Base-by-base conservation (phyloP, 2,797 vertebrate genomes). In the Protonibea diacanthus region DNA sequence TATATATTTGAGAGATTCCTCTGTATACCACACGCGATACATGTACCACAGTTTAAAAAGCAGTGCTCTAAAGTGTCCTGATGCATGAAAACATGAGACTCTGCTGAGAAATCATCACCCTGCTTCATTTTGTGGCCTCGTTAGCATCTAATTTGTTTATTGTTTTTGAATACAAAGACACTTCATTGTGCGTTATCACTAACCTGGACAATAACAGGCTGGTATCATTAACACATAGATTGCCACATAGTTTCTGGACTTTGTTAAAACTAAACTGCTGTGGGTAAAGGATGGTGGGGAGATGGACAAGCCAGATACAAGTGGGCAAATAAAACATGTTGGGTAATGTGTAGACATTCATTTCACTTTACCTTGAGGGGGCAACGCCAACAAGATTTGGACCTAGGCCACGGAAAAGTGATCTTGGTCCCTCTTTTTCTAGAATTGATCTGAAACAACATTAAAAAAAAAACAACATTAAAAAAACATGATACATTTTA, bases 321-420 rank as follows among this genome's bases (percentile, higher is more conserved):
- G 6, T 65, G 18, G 66, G 27, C 1, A 57, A 64, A 9, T 5
- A 17, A 33, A 59, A 8, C 29, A 8, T 52, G 15, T 15, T 44
- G 33, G 33, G 33, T 38, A 38, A 47, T 53, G 0, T 8, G 21
- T 21, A 47, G 71, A 60, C n/a, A 62, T 0, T 18, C 52, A 66
- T 40, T 70, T 94, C 94, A 59, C 20, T 65, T 33, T 93, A 99
- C 98, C 98, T 98, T 88, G 98, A 99, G 56, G 98, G 98, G 25
- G 98, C 98, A 61, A 99, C 98, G 63, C 98, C 98, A 77, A 99
- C 97, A 75, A 99, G 94, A 90, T 99, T 99, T 75, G 98, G 98
- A 85, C 98, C 98, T 90, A 99, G 88, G 61, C 98, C 98, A 81
- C 98, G 95, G 87, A 99, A 99, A 4, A 99, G 96, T 21, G 98